Conservation (phyloP, 2,888 invertebrate species). For the Epirrhoe alternata region DNA sequence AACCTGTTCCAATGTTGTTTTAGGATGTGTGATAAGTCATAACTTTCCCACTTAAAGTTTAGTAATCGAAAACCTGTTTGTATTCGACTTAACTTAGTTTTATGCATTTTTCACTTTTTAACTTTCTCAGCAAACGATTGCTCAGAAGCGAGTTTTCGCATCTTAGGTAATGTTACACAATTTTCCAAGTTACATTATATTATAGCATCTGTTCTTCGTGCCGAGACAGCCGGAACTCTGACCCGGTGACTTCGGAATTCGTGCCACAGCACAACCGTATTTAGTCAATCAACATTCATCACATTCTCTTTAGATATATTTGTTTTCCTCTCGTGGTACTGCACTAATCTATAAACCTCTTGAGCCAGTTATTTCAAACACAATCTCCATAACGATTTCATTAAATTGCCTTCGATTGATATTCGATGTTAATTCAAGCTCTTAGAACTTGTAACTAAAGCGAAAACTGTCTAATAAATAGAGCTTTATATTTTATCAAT, state of each 20-base stretch:
- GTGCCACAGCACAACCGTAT: constrained; percentile 42
- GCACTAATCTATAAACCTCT: constrained; percentile 22
- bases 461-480: constrained; percentile 7
- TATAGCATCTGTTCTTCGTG: constrained; percentile 12
- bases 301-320: constrained; percentile 38
- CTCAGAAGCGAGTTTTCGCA: background rate
- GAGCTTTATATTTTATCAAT: constrained; percentile 20
- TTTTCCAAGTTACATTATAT: background rate
- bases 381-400: constrained; percentile 21
- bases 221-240: constrained; percentile 53
- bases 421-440: background rate
- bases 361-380: constrained; percentile 6
- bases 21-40: constrained; percentile 20
- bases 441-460: constrained; percentile 1
- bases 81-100: constrained; percentile 21
- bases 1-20: constrained; percentile 30
- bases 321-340: constrained; percentile 20
- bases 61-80: constrained; percentile 38
- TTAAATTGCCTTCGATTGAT: constrained; percentile 8
- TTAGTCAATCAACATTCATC: constrained; percentile 49
- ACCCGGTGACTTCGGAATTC: constrained; percentile 51
- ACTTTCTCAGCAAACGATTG: constrained; percentile 23
- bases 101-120: constrained; percentile 29
- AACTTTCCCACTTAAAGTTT: constrained; percentile 39
- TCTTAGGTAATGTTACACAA: background rate